phyloP scores from a whole-genome alignment of 1,140 invertebrate genomes.

The Mylabris phalerata region DNA sequence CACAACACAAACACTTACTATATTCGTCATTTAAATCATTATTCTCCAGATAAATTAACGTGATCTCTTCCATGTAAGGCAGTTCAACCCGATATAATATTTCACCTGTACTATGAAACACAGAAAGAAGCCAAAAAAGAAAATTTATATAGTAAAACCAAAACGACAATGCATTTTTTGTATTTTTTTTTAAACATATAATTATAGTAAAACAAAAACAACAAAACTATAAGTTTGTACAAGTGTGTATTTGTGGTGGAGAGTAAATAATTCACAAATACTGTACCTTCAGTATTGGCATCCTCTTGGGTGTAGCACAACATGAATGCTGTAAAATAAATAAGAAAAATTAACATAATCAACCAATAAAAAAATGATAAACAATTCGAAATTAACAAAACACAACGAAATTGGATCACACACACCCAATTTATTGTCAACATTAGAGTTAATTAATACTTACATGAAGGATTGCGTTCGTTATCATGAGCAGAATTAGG shows the following conservation, averaged over 20 bases:
- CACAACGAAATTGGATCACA: too few relatives aligned
- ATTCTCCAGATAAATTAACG: slow-evolving; percentile 81
- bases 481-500: slow-evolving; percentile 38
- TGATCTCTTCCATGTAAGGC: slow-evolving; percentile 83
- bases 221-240: neutral
- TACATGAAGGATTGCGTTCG: slow-evolving; percentile 31
- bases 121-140: slow-evolving; percentile 49
- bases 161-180: slow-evolving; percentile 27
- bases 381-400: neutral
- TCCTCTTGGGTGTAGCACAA: slow-evolving; percentile 87
- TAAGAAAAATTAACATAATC: neutral
- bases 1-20: slow-evolving; percentile 56
- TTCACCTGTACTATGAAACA: slow-evolving; percentile 68
- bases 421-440: too few relatives aligned
- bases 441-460: slow-evolving; percentile 20
- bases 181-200: slow-evolving; percentile 12
- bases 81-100: slow-evolving; percentile 84
- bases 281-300: slow-evolving; percentile 78
- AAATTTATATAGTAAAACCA: slow-evolving; percentile 42
- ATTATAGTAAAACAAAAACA: neutral
- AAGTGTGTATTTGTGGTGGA: neutral
- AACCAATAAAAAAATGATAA: neutral
- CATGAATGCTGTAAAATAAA: slow-evolving; percentile 81
- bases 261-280: slow-evolving; percentile 27
- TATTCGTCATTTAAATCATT: slow-evolving; percentile 55